Evolutionary conservation across 2,113 vertebrate genomes (phyloP).

Genomic region (Miniopterus natalensis): DNA sequence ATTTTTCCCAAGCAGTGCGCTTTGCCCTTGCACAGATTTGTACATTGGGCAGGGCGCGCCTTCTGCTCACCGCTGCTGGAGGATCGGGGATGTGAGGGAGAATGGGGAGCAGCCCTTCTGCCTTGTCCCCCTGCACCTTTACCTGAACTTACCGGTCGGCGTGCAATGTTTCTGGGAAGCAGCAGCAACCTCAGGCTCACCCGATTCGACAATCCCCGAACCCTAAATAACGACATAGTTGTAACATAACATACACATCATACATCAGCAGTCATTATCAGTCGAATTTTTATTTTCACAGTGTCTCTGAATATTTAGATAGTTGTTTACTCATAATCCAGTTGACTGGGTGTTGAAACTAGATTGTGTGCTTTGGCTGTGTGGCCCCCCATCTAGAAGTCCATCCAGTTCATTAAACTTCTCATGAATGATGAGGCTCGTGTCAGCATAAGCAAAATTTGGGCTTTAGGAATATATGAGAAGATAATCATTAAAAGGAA

Average conservation of each 20-base stretch:
- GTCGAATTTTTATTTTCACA: neutral
- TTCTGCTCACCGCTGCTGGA: neutral
- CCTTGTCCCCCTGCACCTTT: neutral
- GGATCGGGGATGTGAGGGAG: neutral
- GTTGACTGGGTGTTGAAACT: neutral
- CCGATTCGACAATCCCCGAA: neutral
- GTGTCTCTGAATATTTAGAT: neutral
- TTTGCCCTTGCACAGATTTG: neutral
- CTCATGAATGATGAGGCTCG: neutral
- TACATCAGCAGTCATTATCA: neutral
- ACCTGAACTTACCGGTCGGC: neutral
- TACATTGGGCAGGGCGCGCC: neutral
- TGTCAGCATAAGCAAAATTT: neutral
- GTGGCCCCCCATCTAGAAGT: neutral
- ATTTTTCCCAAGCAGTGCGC: neutral
- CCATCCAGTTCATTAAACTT: neutral
- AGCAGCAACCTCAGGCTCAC: neutral
- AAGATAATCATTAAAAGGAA: neutral
- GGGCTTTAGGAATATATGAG: neutral
- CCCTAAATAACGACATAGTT: neutral
- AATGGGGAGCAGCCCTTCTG: neutral
- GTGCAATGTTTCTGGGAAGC: neutral
- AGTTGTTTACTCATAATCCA: neutral
- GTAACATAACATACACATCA: neutral
- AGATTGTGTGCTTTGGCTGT: neutral